Conservation (phyloP, 2,888 invertebrate genomes). For the Tinea trinotella region DNA sequence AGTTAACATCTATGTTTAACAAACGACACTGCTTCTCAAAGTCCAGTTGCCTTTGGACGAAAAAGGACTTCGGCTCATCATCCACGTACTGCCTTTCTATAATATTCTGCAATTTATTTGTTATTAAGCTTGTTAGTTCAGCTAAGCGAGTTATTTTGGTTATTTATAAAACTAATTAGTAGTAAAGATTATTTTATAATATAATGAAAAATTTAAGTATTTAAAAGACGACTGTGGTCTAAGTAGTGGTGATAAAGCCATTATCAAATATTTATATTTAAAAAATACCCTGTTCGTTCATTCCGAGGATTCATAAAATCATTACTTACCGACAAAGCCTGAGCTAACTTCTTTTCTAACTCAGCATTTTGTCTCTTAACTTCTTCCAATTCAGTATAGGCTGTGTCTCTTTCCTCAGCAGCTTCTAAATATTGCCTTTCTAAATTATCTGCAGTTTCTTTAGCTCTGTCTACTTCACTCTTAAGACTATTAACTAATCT, state of each 20-base stretch:
- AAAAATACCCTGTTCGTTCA: no score
- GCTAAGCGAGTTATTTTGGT: no score
- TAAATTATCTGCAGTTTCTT: slow-evolving; percentile 83
- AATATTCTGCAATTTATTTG: slow-evolving; percentile 43
- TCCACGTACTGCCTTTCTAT: slow-evolving; percentile 41
- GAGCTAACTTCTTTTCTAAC: slow-evolving; percentile 83
- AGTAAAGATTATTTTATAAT: no score
- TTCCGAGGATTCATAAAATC: no score
- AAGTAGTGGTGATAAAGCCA: no score
- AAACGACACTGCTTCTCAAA: slow-evolving; percentile 65
- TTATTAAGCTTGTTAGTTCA: background rate
- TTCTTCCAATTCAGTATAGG: slow-evolving; percentile 84
- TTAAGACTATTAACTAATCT: slow-evolving; percentile 79
- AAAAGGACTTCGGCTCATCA: slow-evolving; percentile 61
- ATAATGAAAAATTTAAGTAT: no score
- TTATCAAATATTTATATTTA: no score
- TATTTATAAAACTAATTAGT: no score
- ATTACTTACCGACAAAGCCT: slow-evolving; percentile 73
- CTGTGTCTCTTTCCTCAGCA: slow-evolving; percentile 82
- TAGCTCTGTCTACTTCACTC: slow-evolving; percentile 82
- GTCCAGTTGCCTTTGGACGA: slow-evolving; percentile 59
- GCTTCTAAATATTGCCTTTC: slow-evolving; percentile 84
- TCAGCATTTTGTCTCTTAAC: slow-evolving; percentile 82
- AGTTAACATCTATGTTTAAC: slow-evolving; percentile 52
- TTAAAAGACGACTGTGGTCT: no score